These are phyloP conservation scores for Psittacula derbiana DNA, from an alignment of 2,797 vertebrate genomes.

Conservation along the genomic window DNA sequence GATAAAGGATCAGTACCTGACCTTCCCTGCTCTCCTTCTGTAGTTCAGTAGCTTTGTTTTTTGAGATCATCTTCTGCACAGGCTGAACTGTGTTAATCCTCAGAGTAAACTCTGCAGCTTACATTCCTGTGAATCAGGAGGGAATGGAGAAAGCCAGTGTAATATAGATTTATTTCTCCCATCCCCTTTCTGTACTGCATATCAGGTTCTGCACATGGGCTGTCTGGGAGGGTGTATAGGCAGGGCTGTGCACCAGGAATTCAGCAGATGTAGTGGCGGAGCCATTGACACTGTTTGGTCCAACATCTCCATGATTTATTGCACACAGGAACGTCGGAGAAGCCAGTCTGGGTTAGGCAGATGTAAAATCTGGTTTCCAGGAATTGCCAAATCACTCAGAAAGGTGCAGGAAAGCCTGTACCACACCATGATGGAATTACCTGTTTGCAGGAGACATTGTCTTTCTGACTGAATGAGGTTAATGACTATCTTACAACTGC, in stretches of 20 bases:
- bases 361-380: not conserved
- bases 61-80: not conserved
- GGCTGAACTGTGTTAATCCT: constrained; percentile 5
- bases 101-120: not conserved
- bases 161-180: not conserved
- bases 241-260: not conserved
- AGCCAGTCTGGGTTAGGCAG: not conserved
- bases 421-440: not conserved
- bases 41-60: not conserved
- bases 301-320: not conserved
- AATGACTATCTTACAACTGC: constrained; percentile 31
- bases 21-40: not conserved
- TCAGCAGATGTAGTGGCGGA: not conserved
- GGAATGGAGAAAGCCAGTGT: not conserved
- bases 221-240: not conserved
- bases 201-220: accelerated
- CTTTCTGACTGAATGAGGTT: constrained; percentile 51
- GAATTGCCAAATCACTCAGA: not conserved
- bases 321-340: not conserved
- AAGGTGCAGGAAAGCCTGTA: not conserved
- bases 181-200: not conserved
- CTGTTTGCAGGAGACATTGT: not conserved
- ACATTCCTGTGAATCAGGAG: not conserved
- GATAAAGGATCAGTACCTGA: not conserved
- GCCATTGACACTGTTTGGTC: not conserved